Percentiles rank a stretch among this genome's conserved stretches.
phyloP scores from a whole-genome alignment of 1,140 invertebrate species.

The Pollicipes pollicipes region DNA sequence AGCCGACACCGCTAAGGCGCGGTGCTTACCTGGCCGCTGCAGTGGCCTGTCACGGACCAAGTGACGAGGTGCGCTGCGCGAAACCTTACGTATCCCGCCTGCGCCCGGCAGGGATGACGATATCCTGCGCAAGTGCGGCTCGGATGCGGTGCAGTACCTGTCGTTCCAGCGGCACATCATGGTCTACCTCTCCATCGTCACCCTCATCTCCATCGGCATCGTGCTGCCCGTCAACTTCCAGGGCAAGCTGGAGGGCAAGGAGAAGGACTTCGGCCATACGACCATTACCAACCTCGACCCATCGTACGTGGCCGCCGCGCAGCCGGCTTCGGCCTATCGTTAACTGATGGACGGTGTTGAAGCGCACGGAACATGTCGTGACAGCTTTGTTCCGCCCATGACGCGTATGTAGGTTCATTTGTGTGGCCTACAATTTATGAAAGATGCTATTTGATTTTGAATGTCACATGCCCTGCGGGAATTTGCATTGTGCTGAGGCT shows the following conservation, averaged over 20 bases:
- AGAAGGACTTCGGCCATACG: conserved; percentile 64
- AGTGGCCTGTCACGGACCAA: no score
- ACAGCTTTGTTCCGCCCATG: no score
- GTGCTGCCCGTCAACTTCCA: conserved; percentile 33
- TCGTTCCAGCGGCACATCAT: conserved; percentile 85
- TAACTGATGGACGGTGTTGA: background rate
- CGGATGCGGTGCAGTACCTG: conserved; percentile 81
- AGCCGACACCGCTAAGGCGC: no score
- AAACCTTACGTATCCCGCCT: no score
- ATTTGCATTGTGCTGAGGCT: no score
- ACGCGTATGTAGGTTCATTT: no score
- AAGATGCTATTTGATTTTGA: no score
- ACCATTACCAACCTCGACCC: conserved; percentile 71
- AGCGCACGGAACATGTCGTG: no score
- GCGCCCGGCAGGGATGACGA: conserved; percentile 51
- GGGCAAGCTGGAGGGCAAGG: conserved; percentile 40
- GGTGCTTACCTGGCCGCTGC: no score
- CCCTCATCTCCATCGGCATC: conserved; percentile 38
- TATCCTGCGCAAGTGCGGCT: conserved; percentile 65
- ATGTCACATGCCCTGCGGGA: no score
- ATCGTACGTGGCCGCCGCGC: conserved; percentile 32
- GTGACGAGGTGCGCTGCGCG: no score
- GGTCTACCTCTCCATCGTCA: conserved; percentile 58
- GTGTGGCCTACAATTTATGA: no score
- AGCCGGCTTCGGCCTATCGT: background rate